phyloP scores from a whole-genome alignment of 2,888 invertebrate genomes.

The Hydropsyche betteni region DNA sequence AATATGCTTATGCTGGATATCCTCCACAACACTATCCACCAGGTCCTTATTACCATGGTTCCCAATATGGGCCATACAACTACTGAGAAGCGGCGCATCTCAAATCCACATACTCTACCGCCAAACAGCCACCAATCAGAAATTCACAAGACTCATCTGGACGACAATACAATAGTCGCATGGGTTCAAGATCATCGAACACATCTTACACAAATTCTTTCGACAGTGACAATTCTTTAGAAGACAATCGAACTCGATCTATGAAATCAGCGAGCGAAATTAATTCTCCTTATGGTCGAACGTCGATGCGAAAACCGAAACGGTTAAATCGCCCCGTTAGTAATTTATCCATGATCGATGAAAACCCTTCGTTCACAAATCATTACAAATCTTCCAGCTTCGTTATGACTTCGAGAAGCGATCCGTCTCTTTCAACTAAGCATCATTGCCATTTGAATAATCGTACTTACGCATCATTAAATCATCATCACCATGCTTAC shows the following conservation, averaged over 20 bases:
- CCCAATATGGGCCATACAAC: constrained; percentile 93
- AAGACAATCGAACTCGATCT: constrained; percentile 15
- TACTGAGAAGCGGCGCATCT: constrained; percentile 75
- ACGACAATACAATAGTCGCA: constrained; percentile 14
- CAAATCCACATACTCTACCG: constrained; percentile 59
- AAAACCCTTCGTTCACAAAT: constrained; percentile 55
- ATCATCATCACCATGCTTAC: constrained; percentile 38
- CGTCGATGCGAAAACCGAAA: not conserved
- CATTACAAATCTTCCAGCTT: constrained; percentile 46
- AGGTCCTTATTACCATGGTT: constrained; percentile 89
- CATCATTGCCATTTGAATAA: not conserved
- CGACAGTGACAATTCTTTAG: constrained; percentile 38
- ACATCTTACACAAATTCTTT: constrained; percentile 46
- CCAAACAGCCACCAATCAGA: constrained; percentile 65
- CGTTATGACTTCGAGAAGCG: constrained; percentile 45
- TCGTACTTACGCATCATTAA: constrained; percentile 17
- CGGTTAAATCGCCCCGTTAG: constrained; percentile 52
- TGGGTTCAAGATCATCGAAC: constrained; percentile 44
- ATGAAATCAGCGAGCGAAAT: constrained; percentile 16
- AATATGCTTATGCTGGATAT: constrained; percentile 90
- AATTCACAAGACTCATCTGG: constrained; percentile 57
- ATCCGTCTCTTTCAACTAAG: constrained; percentile 41
- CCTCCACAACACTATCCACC: constrained; percentile 85
- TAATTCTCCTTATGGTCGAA: not conserved
- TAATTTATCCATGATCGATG: constrained; percentile 64